Conservation (phyloP, 1,140 invertebrate genomes). For the Calliphora vicina region DNA sequence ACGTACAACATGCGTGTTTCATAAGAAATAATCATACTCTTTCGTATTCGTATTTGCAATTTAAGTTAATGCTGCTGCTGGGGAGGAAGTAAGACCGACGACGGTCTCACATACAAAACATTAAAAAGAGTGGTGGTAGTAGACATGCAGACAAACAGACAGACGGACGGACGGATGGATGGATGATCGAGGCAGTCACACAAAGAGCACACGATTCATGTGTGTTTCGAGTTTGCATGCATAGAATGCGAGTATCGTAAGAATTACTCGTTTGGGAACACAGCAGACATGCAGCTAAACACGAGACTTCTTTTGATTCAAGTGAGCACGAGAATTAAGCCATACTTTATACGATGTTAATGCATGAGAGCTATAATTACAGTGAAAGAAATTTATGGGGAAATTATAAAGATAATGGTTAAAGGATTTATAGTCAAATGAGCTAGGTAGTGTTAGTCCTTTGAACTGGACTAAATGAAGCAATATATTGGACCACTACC, state of each 20-base stretch:
- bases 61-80: slow-evolving; percentile 13
- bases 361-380: neutral
- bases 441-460: no score
- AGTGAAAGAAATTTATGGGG: neutral
- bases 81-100: slow-evolving; percentile 12
- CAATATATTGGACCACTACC: no score
- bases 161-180: neutral
- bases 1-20: slow-evolving; percentile 25
- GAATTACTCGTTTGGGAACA: neutral
- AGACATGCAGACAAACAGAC: neutral
- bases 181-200: neutral
- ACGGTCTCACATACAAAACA: slow-evolving; percentile 2
- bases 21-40: no score
- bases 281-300: slow-evolving; percentile 16
- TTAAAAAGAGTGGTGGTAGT: neutral
- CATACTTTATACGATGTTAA: neutral
- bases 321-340: slow-evolving; percentile 29
- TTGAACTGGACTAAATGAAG: no score
- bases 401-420: neutral
- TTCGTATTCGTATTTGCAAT: slow-evolving; percentile 5
- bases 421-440: no score
- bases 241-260: neutral
- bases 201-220: neutral
- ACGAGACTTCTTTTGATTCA: slow-evolving; percentile 11
- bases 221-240: neutral